Evolutionary conservation across 1,140 invertebrate genomes (phyloP).

Genomic region (Drosophila novamexicana): DNA sequence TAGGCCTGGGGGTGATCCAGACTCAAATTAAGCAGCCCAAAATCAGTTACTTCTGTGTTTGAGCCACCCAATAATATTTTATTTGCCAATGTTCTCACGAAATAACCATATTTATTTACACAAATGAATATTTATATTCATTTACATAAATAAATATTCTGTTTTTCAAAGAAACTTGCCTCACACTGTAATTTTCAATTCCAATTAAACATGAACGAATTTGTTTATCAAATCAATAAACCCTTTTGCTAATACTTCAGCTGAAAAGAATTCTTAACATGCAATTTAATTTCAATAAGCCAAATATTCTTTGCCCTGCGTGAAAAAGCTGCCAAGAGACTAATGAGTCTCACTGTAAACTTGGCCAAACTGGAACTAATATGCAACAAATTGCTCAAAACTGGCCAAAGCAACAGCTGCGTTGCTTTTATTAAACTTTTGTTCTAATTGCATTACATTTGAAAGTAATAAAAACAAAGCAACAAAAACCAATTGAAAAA

Average conservation of each 20-base stretch:
- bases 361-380: slow-evolving; percentile 43
- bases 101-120: too few relatives aligned
- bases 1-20: too few relatives aligned
- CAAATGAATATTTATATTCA: too few relatives aligned
- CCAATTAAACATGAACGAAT: too few relatives aligned
- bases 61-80: too few relatives aligned
- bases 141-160: not conserved
- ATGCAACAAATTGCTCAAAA: slow-evolving; percentile 29
- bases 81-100: too few relatives aligned
- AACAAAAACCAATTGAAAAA: slow-evolving; percentile 41
- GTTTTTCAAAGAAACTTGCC: too few relatives aligned
- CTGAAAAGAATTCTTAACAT: not conserved
- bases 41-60: too few relatives aligned
- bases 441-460: slow-evolving; percentile 51
- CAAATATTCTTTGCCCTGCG: not conserved
- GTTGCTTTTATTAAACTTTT: slow-evolving; percentile 38
- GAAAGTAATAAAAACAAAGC: slow-evolving; percentile 26
- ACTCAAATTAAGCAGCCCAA: too few relatives aligned
- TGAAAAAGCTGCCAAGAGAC: slow-evolving; percentile 39
- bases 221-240: not conserved
- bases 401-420: not conserved
- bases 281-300: not conserved
- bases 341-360: slow-evolving; percentile 67
- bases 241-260: not conserved
- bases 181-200: too few relatives aligned